Base-by-base conservation (phyloP, 2,113 vertebrate genomes). In the Nothoprocta perdicaria region DNA sequence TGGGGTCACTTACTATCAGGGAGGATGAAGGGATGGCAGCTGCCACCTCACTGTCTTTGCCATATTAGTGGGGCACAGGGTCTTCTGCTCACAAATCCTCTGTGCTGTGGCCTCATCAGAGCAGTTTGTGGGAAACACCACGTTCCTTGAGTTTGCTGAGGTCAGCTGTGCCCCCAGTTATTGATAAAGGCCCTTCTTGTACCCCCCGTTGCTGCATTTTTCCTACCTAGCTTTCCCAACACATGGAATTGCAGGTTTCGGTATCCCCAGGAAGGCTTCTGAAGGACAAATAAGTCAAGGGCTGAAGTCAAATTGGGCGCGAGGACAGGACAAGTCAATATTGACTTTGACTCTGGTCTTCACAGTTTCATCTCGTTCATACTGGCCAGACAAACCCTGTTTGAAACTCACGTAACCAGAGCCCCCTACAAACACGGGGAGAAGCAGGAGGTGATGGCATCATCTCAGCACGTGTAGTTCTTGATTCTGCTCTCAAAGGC, bases 321-420 rank as follows among this genome's bases (percentile, higher is more conserved):
- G 58, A 67, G 31, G 85, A 76, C 9, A 68, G 31, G 38, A 67
- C 62, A 76, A 91, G 65, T 65, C 91, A 88, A 82, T 73, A 61
- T 31, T 83, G 91, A 83, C 85, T 86, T 81, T 81, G 65, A 69
- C 31, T 85, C 67, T 22, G 35, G 48, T 19, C 48, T 92, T 57
- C 68, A 83, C 61, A 81, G 53, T 40, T 73, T 65, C 73, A 41
- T 60, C 68, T 85, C 73, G 23, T 72, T 65, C 80, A 76, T 12
- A 35, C 23, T 3, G 6, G 62, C 31, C 14, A 31, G 65, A 66
- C 27, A 69, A 91, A 84, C 2, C 5, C 19, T 19, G 16, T 74
- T 33, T 68, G 53, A 65, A 69, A 57, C 3, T 55, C 1, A 2
- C 17, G 50, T 14, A 71, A 69, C 6, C 2, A n/a, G 48, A 87